These are phyloP conservation scores for Choristoneura rosaceana DNA, from an alignment of 2,888 invertebrate genomes.

Conservation along the genomic window DNA sequence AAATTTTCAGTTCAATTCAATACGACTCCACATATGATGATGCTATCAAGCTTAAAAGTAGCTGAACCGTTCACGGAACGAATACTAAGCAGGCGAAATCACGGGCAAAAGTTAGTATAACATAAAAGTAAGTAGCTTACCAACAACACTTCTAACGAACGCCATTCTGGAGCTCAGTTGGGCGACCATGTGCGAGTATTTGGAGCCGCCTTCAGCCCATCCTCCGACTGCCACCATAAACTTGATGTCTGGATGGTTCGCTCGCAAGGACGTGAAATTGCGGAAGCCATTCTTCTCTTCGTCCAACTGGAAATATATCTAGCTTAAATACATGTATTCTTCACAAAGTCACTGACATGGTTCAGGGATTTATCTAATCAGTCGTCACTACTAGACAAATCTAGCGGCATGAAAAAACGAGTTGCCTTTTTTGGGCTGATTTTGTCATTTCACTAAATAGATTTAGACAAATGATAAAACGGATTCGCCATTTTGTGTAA, in stretches of 20 bases:
- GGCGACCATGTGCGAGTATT: slow-evolving; percentile 93
- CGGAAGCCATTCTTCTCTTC: slow-evolving; percentile 90
- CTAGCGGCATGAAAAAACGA: too few species aligned
- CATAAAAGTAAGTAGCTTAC: slow-evolving; percentile 70
- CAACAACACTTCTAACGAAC: slow-evolving; percentile 91
- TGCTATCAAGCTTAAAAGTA: too few species aligned
- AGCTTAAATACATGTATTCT: background rate
- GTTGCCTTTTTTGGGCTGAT: too few species aligned
- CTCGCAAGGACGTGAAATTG: slow-evolving; percentile 91
- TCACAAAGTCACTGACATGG: too few species aligned
- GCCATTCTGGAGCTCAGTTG: slow-evolving; percentile 88
- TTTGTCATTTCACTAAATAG: too few species aligned
- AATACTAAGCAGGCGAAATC: too few species aligned
- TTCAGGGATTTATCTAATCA: too few species aligned
- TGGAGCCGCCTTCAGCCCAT: slow-evolving; percentile 95
- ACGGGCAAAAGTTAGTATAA: background rate
- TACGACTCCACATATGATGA: too few species aligned
- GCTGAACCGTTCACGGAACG: too few species aligned
- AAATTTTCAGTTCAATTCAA: background rate
- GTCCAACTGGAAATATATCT: slow-evolving; percentile 84
- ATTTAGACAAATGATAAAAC: too few species aligned
- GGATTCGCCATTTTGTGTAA: too few species aligned
- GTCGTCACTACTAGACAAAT: too few species aligned
- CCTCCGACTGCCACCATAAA: slow-evolving; percentile 94
- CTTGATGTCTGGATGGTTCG: slow-evolving; percentile 90